These are phyloP conservation scores for Metaphire vulgaris DNA, from an alignment of 1,140 invertebrate genomes.

Conservation along the genomic window DNA sequence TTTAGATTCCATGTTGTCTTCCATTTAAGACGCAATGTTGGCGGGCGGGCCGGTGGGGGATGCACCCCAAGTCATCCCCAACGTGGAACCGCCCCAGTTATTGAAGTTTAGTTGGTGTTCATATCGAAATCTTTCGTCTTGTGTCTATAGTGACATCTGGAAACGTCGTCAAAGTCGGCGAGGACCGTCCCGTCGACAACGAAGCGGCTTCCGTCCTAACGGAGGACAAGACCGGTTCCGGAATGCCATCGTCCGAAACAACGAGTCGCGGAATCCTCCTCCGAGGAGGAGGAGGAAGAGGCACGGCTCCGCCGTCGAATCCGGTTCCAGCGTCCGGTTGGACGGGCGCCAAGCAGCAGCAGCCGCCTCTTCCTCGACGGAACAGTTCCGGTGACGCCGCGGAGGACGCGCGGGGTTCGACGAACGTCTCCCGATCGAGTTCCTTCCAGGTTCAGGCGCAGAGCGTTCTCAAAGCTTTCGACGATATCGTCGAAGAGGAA, in stretches of 20 bases:
- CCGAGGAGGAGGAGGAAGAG: constrained; percentile 12
- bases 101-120: too few species aligned
- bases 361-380: too few species aligned
- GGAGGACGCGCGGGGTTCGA: constrained; percentile 1
- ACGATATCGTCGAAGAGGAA: constrained; percentile 44
- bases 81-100: too few species aligned
- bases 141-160: too few species aligned
- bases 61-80: too few species aligned
- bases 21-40: too few species aligned
- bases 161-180: neutral
- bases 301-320: too few species aligned
- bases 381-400: neutral
- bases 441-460: constrained; percentile 39
- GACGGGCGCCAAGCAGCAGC: too few species aligned
- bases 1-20: too few species aligned
- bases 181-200: neutral
- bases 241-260: constrained; percentile 4
- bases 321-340: too few species aligned
- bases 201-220: neutral
- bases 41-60: too few species aligned
- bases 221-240: neutral
- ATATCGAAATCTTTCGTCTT: too few species aligned
- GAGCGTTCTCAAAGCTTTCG: constrained; percentile 41
- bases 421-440: constrained; percentile 24
- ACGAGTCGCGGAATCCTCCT: neutral